A percentile compares a stretch with the other conserved stretches of the same genome.
Evolutionary conservation across 2,113 vertebrate species (phyloP).

Genomic region (Myanophis thanlyinensis): DNA sequence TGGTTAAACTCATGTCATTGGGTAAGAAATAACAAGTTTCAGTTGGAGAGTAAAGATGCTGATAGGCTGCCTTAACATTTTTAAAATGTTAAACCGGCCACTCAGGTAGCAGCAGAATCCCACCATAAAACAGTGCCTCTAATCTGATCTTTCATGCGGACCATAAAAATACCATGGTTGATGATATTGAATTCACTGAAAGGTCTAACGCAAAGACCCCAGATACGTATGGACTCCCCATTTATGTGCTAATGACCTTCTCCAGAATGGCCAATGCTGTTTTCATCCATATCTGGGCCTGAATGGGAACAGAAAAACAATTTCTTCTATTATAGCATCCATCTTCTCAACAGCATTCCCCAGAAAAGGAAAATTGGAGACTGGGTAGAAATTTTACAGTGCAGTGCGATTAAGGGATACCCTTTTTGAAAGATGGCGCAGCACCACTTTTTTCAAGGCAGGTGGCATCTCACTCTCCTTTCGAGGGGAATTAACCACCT

Average conservation of each 20-base stretch:
- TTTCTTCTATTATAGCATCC: not conserved
- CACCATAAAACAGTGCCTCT: not conserved
- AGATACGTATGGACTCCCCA: not conserved
- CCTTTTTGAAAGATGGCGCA: not conserved
- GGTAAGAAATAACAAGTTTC: not conserved
- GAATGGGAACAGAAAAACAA: not conserved
- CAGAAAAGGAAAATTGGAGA: not conserved
- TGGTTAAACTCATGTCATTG: not conserved
- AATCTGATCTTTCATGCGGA: not conserved
- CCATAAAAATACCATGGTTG: not conserved
- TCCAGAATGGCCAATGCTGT: not conserved
- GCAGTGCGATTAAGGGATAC: not conserved
- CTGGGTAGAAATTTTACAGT: not conserved
- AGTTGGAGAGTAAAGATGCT: not conserved
- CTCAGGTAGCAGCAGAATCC: not conserved
- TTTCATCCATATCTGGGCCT: not conserved
- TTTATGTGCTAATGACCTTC: not conserved
- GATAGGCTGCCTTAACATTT: not conserved
- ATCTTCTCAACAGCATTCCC: not conserved
- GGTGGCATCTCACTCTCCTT: not conserved
- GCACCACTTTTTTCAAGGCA: not conserved
- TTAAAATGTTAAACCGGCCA: not conserved
- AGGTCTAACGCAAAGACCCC: not conserved
- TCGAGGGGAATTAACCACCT: not conserved
- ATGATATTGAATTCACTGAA: not conserved